Evolutionary conservation across 2,113 vertebrate species (phyloP).

Genomic region (Arvicanthis niloticus): DNA sequence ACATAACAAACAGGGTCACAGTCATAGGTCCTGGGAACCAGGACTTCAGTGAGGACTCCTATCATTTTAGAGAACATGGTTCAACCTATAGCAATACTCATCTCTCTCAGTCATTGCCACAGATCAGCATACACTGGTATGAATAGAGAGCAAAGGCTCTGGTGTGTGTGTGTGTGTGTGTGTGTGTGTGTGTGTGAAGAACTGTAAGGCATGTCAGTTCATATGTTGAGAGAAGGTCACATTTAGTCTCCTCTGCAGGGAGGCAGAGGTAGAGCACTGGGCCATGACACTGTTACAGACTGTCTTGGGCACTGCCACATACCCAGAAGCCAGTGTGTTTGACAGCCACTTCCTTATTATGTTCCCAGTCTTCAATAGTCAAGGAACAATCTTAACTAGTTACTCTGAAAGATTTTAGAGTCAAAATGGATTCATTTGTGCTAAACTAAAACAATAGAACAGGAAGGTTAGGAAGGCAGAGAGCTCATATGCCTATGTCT

Average conservation of each 20-base stretch:
- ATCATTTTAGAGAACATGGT: neutral
- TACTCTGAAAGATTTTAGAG: neutral
- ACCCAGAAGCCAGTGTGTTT: neutral
- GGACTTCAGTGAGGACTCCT: no score
- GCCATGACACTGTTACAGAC: neutral
- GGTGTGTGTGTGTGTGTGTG: no score
- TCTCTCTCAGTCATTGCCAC: neutral
- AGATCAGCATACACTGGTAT: no score
- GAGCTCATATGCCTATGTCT: neutral
- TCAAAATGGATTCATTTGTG: neutral
- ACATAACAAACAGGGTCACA: neutral
- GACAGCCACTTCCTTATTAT: neutral
- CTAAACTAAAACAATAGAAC: neutral
- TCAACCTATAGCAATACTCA: neutral
- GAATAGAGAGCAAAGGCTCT: neutral
- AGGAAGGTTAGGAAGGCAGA: neutral
- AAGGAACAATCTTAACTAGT: neutral
- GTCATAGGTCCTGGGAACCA: neutral
- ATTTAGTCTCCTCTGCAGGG: neutral
- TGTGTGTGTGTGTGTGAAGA: neutral
- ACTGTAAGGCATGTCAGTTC: rapidly evolving
- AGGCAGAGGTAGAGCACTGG: neutral
- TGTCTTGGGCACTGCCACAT: neutral
- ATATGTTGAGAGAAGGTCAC: neutral
- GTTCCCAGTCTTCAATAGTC: neutral